Conservation (phyloP, 1,140 invertebrate genomes). For the Apocrypta bakeri region DNA sequence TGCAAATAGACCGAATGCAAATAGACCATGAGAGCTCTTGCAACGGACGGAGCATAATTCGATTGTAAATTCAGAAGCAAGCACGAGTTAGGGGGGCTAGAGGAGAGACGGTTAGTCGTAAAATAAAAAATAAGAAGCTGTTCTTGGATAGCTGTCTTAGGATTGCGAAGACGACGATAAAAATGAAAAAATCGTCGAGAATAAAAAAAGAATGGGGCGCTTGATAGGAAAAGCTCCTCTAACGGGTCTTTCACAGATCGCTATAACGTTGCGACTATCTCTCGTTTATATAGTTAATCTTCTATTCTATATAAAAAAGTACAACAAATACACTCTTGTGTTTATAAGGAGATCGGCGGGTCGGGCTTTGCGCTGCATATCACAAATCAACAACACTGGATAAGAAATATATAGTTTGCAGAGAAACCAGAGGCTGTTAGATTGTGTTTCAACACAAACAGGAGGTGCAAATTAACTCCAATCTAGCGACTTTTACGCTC, state of each 20-base stretch:
- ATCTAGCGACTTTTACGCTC: conserved; percentile 29
- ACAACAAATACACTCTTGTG: conserved; percentile 6
- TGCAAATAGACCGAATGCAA: too few relatives aligned
- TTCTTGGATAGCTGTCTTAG: too few relatives aligned
- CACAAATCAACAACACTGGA: conserved; percentile 22
- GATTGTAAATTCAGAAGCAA: not conserved
- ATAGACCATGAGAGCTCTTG: too few relatives aligned
- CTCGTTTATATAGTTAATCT: not conserved
- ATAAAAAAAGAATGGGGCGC: too few relatives aligned
- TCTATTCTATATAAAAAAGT: conserved; percentile 19
- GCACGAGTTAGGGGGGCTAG: too few relatives aligned
- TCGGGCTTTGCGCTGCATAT: conserved; percentile 5
- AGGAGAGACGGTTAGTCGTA: not conserved
- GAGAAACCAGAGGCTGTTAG: conserved; percentile 9
- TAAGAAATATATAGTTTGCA: not conserved
- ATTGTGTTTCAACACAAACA: not conserved
- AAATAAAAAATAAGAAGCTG: not conserved
- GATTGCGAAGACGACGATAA: not conserved
- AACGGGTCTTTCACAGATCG: not conserved
- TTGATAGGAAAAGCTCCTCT: not conserved
- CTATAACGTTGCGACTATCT: conserved; percentile 22
- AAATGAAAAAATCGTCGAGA: not conserved
- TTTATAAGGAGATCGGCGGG: not conserved
- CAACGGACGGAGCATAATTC: too few relatives aligned
- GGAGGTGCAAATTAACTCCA: conserved; percentile 13